Conservation (phyloP, 2,797 vertebrate genomes). For the Vultur gryphus region DNA sequence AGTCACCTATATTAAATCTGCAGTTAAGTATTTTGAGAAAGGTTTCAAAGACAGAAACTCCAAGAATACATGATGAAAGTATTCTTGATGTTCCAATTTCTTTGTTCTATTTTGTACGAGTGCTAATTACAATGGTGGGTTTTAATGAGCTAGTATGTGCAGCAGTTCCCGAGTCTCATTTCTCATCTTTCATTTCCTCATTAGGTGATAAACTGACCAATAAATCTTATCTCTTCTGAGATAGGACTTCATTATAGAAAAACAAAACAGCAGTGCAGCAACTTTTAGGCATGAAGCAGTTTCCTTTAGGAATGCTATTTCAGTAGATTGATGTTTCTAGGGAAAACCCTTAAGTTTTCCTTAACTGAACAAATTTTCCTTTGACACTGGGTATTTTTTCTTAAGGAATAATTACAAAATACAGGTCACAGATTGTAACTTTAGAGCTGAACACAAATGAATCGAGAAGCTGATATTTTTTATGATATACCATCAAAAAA, state of each 20-base stretch:
- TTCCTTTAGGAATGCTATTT: neutral
- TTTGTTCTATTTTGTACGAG: neutral
- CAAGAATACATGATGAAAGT: neutral
- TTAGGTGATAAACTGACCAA: neutral
- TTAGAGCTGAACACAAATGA: neutral
- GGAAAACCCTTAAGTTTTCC: neutral
- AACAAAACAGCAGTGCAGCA: neutral
- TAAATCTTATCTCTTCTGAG: neutral
- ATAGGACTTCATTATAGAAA: neutral
- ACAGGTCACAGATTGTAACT: neutral
- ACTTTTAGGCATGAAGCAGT: neutral
- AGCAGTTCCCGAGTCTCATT: neutral
- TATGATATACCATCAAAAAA: neutral
- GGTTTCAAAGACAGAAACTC: neutral
- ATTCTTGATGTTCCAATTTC: neutral
- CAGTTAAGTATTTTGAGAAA: neutral
- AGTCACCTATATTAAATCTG: neutral
- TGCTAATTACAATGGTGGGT: neutral
- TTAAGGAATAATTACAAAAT: neutral
- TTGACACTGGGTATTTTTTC: neutral
- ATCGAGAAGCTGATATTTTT: neutral
- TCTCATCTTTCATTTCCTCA: conserved; percentile 8
- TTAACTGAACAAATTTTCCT: neutral
- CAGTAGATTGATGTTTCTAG: neutral
- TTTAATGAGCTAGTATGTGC: neutral